A percentile compares a stretch with the other conserved stretches of the same genome.
Evolutionary conservation across 2,797 vertebrate species (phyloP).

Genomic region (Hipposideros larvatus): DNA sequence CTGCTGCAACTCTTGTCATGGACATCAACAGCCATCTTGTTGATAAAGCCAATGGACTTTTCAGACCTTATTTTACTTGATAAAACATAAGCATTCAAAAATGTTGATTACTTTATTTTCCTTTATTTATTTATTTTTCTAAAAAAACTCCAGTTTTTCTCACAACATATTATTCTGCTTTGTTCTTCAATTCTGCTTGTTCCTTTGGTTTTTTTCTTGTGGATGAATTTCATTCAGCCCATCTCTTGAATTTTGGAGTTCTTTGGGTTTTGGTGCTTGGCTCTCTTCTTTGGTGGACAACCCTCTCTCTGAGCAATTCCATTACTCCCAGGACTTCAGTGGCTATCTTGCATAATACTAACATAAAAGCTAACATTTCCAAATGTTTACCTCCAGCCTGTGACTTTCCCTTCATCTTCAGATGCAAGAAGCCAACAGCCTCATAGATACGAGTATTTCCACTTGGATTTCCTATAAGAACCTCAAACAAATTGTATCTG

Average conservation of each 20-base stretch:
- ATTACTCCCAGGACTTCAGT: not conserved
- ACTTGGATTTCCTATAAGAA: not conserved
- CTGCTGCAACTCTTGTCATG: not conserved
- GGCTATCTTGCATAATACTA: not conserved
- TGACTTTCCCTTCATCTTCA: not conserved
- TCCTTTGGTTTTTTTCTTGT: not conserved
- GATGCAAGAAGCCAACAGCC: not conserved
- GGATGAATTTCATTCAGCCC: not conserved
- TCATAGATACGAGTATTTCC: not conserved
- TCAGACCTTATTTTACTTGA: slow-evolving; percentile 9
- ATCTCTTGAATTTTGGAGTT: slow-evolving; percentile 1
- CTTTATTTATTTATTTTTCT: not conserved
- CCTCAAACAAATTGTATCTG: not conserved
- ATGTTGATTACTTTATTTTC: not conserved
- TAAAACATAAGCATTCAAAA: slow-evolving; percentile 25
- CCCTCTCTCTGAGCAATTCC: not conserved
- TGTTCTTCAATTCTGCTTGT: not conserved
- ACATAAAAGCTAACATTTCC: slow-evolving; percentile 36
- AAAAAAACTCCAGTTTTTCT: slow-evolving; percentile 16
- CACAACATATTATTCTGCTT: not conserved
- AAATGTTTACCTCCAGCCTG: not conserved
- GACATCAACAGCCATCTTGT: not conserved
- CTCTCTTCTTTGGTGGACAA: not conserved
- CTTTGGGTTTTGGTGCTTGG: not conserved
- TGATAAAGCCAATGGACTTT: not conserved